Evolutionary conservation across 2,888 invertebrate genomes (phyloP).

Genomic region (Drosophila falleni): DNA sequence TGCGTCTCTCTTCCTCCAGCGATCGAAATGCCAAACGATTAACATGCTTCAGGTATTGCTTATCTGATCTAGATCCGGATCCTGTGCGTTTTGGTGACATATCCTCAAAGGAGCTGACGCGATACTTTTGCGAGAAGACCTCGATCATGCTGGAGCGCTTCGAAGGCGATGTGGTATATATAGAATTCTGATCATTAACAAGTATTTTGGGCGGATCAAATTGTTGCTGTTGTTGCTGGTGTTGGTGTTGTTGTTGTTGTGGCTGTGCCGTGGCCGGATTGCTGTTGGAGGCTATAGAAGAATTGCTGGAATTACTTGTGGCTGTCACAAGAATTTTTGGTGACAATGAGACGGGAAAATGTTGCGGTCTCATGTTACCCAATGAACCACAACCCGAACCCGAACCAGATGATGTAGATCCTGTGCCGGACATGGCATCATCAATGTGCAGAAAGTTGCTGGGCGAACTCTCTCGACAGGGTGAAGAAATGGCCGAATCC

Average conservation of each 20-base stretch:
- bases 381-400: conserved; percentile 79
- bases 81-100: conserved; percentile 83
- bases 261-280: conserved; percentile 32
- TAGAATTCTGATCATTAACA: conserved; percentile 85
- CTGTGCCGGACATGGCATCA: conserved; percentile 73
- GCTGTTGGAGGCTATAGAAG: conserved; percentile 73
- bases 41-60: conserved; percentile 83
- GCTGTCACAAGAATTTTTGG: conserved; percentile 84
- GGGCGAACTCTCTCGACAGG: conserved; percentile 84
- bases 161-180: conserved; percentile 86
- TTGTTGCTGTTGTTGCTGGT: conserved; percentile 66
- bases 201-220: conserved; percentile 86
- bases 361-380: conserved; percentile 82
- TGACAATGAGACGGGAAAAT: conserved; percentile 84
- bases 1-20: conserved; percentile 85
- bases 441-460: conserved; percentile 83
- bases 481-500: conserved; percentile 85
- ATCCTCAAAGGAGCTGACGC: conserved; percentile 85
- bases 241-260: conserved; percentile 30
- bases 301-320: conserved; percentile 80
- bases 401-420: conserved; percentile 67
- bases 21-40: conserved; percentile 85
- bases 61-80: conserved; percentile 46
- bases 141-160: conserved; percentile 85
- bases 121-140: conserved; percentile 85